Percentiles rank a stretch among this genome's conserved stretches.
These are phyloP conservation scores for Hypsopygia costalis DNA, from an alignment of 2,888 invertebrate species.

Conservation along the genomic window DNA sequence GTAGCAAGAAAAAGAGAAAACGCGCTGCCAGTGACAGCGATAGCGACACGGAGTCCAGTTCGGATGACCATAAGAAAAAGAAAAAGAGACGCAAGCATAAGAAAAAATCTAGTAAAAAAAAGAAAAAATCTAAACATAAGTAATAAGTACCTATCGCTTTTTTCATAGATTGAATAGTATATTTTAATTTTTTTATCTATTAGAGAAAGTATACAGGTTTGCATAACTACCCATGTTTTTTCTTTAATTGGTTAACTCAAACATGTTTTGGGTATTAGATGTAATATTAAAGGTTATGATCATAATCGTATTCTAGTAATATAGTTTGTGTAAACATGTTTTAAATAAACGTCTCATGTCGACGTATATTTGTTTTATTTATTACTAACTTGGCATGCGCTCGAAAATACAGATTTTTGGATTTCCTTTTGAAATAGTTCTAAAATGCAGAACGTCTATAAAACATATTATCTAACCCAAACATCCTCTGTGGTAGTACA, in stretches of 20 bases:
- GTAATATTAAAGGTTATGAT: background rate
- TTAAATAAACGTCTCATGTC: constrained; percentile 21
- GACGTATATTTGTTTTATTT: background rate
- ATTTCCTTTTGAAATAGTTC: no score
- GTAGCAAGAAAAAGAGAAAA: constrained; percentile 81
- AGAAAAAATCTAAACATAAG: constrained; percentile 84
- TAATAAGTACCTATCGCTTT: constrained; percentile 24
- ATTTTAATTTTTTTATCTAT: constrained; percentile 13
- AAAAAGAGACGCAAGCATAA: constrained; percentile 86
- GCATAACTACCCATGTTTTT: background rate
- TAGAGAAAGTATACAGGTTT: constrained; percentile 11
- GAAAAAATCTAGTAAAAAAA: constrained; percentile 85
- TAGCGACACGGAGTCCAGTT: constrained; percentile 83
- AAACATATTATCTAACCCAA: no score
- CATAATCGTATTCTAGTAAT: constrained; percentile 8
- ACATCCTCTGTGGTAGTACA: no score
- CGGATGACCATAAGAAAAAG: constrained; percentile 83
- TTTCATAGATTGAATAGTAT: constrained; percentile 6
- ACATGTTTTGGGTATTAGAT: background rate
- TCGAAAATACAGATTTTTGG: no score
- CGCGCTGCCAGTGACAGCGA: constrained; percentile 82
- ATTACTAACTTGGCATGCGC: no score
- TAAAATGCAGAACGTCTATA: no score
- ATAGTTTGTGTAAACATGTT: constrained; percentile 5
- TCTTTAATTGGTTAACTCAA: background rate